Percentiles rank a stretch among this genome's conserved stretches.
Evolutionary conservation across 2,888 invertebrate species (phyloP).

Genomic region (Girardia tigrina): DNA sequence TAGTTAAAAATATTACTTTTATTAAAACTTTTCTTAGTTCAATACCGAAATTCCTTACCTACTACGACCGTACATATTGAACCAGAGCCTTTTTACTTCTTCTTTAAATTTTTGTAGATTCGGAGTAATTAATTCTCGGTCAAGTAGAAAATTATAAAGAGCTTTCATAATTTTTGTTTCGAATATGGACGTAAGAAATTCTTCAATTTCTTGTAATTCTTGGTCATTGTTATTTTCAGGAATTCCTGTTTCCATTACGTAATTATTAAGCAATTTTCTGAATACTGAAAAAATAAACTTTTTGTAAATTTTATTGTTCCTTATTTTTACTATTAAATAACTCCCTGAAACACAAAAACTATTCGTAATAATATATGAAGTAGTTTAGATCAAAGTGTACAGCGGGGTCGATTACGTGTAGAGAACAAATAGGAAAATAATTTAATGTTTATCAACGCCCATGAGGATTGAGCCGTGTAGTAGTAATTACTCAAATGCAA

Average conservation of each 20-base stretch:
- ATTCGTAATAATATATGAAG: too few species aligned
- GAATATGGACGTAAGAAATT: conserved; percentile 45
- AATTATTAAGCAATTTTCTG: conserved; percentile 46
- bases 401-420: too few species aligned
- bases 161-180: conserved; percentile 48
- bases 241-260: conserved; percentile 43
- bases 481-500: too few species aligned
- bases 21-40: not conserved
- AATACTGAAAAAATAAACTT: conserved; percentile 46
- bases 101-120: conserved; percentile 43
- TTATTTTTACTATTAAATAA: too few species aligned
- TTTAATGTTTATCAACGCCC: too few species aligned
- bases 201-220: conserved; percentile 44
- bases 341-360: too few species aligned
- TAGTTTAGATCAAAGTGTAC: too few species aligned
- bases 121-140: conserved; percentile 41
- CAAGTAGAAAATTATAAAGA: conserved; percentile 44
- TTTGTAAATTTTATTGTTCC: too few species aligned
- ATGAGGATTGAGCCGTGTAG: too few species aligned
- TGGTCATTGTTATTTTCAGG: conserved; percentile 44
- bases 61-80: conserved; percentile 43
- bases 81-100: conserved; percentile 47
- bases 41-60: conserved; percentile 39
- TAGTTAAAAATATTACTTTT: not conserved
- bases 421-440: too few species aligned